A percentile compares a stretch with the other conserved stretches of the same genome.
phyloP scores from a whole-genome alignment of 2,888 invertebrate genomes.

The Noctua janthina region DNA sequence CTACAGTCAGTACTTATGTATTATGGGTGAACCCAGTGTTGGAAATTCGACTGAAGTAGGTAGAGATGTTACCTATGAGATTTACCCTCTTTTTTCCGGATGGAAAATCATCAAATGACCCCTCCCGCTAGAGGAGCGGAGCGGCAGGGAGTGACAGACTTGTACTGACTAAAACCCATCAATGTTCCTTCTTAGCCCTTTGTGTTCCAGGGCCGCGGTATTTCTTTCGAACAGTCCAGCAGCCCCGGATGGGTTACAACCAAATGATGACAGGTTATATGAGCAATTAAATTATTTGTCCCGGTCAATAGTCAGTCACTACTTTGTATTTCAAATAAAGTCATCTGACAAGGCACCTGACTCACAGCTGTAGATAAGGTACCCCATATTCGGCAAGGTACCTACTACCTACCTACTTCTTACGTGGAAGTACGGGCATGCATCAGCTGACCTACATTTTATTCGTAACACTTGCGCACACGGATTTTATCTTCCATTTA shows the following conservation, averaged over 20 bases:
- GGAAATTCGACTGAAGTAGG: background rate
- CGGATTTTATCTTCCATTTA: conserved; percentile 46
- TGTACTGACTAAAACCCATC: too few species aligned
- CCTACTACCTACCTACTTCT: background rate
- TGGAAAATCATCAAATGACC: too few species aligned
- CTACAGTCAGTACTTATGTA: background rate
- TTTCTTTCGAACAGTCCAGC: too few species aligned
- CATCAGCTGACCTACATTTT: conserved; percentile 54
- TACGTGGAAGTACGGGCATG: conserved; percentile 1
- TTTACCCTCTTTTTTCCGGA: background rate
- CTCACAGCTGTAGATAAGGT: background rate
- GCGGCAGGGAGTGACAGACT: too few species aligned
- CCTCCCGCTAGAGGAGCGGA: too few species aligned
- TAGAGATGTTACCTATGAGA: background rate
- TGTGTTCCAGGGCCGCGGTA: too few species aligned
- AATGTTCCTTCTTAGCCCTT: too few species aligned
- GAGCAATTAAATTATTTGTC: background rate
- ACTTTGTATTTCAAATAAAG: background rate
- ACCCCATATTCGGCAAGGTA: background rate
- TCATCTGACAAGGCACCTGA: background rate
- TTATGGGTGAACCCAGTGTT: background rate
- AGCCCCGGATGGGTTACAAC: background rate
- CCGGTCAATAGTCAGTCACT: background rate
- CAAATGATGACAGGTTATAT: background rate
- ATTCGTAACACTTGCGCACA: conserved; percentile 49